Conservation (phyloP, 2,797 vertebrate genomes). For the Enteromius thamalakanensis region DNA sequence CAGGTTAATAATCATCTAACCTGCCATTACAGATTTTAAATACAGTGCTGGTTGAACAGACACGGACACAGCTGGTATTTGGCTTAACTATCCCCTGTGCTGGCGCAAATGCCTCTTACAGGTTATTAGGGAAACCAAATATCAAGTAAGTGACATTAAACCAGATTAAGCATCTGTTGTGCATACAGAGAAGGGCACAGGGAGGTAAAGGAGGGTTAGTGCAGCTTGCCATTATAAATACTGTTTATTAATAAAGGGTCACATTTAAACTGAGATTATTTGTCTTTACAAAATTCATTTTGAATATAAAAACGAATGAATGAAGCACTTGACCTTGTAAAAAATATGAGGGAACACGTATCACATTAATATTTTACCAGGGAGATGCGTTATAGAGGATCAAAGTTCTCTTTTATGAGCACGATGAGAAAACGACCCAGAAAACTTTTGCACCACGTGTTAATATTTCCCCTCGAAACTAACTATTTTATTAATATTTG, state of each 20-base stretch:
- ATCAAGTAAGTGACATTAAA: conserved; percentile 48
- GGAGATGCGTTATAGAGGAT: neutral
- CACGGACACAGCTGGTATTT: conserved; percentile 61
- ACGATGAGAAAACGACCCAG: neutral
- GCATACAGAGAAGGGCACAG: neutral
- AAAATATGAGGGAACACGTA: neutral
- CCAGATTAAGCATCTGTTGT: conserved; percentile 51
- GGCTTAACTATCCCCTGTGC: conserved; percentile 56
- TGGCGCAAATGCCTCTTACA: conserved; percentile 20
- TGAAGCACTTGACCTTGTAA: neutral
- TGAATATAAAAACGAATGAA: neutral
- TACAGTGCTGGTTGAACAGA: neutral
- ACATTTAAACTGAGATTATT: neutral
- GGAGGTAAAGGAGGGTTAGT: neutral
- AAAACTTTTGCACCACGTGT: neutral
- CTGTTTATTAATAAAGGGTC: conserved; percentile 29
- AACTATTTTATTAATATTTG: neutral
- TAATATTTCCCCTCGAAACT: neutral
- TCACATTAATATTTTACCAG: conserved; percentile 17
- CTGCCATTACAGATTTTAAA: neutral
- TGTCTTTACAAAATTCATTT: neutral
- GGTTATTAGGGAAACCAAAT: conserved; percentile 37
- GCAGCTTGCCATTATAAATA: neutral
- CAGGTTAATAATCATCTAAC: conserved; percentile 42
- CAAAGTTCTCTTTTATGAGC: conserved; percentile 32